phyloP scores from a whole-genome alignment of 2,797 vertebrate species.

The Cetoscarus ocellatus region DNA sequence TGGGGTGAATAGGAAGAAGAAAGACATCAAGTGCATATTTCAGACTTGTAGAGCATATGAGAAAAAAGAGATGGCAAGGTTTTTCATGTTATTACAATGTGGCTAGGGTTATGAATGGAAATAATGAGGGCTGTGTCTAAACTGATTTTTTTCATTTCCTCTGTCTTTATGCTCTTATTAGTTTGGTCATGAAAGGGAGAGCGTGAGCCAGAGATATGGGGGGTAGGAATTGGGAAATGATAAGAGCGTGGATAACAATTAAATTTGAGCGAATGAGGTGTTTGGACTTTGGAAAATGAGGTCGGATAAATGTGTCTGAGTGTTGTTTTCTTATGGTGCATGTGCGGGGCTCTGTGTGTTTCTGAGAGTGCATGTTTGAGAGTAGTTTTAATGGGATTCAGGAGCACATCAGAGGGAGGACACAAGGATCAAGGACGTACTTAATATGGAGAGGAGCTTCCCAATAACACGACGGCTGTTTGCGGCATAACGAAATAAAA shows the following conservation, averaged over 20 bases:
- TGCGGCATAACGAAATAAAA: conserved; percentile 34
- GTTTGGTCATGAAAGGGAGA: conserved; percentile 31
- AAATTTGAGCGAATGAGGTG: conserved; percentile 38
- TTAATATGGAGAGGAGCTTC: conserved; percentile 71
- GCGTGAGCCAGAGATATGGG: conserved; percentile 18
- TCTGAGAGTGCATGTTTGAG: conserved; percentile 4
- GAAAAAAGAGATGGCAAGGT: conserved; percentile 16
- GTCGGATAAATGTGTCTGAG: background rate
- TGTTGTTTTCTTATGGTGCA: conserved; percentile 8
- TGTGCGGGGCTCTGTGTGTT: conserved; percentile 3
- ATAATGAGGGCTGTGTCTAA: conserved; percentile 60
- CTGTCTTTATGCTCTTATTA: conserved; percentile 61
- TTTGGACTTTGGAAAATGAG: conserved; percentile 41
- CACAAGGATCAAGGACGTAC: conserved; percentile 72
- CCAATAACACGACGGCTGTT: conserved; percentile 61
- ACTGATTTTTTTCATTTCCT: conserved; percentile 48
- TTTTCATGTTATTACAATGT: conserved; percentile 47
- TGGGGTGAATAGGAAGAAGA: conserved; percentile 29
- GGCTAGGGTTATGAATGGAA: conserved; percentile 37
- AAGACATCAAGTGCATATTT: conserved; percentile 56
- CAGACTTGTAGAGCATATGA: conserved; percentile 47
- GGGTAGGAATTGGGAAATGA: conserved; percentile 30
- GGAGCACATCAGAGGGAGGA: conserved; percentile 57
- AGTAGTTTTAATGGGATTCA: conserved; percentile 66
- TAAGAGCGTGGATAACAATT: conserved; percentile 18